A percentile compares a stretch with the other conserved stretches of the same genome.
Conservation (phyloP, 2,113 vertebrate genomes). For the Cyanoderma ruficeps region DNA sequence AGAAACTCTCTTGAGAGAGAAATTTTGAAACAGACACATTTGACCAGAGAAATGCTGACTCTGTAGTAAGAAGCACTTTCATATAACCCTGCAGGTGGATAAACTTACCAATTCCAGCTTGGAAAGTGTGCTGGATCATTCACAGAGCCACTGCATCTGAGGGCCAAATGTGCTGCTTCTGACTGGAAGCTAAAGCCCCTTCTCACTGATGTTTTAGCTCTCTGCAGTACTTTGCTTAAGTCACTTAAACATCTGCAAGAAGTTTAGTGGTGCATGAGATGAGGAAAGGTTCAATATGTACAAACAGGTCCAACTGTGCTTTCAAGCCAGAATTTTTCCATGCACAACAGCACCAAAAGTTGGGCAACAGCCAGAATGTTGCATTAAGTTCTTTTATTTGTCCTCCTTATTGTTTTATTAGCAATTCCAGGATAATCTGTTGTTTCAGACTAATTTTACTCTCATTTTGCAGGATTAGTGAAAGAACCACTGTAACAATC, state of each 20-base stretch:
- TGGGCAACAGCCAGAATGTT: neutral
- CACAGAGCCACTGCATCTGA: neutral
- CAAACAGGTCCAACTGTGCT: neutral
- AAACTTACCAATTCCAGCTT: neutral
- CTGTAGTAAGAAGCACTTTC: neutral
- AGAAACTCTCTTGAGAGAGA: slow-evolving; percentile 5
- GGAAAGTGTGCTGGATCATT: neutral
- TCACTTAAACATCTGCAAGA: neutral
- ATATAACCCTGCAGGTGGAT: neutral
- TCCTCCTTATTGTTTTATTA: neutral
- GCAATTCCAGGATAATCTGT: neutral
- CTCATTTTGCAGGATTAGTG: neutral
- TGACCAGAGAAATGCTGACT: neutral
- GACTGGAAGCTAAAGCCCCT: neutral
- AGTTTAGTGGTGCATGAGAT: neutral
- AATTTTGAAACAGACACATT: neutral
- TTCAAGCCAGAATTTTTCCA: neutral
- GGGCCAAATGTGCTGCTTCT: neutral
- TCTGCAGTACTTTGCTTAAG: neutral
- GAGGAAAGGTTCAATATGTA: neutral
- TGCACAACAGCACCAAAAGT: neutral
- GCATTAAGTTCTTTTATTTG: neutral
- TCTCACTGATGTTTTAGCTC: neutral
- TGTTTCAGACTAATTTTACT: neutral
- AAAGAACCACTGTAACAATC: neutral